Evolutionary conservation across 1,140 invertebrate species (phyloP).

Genomic region (Heliconius himera): DNA sequence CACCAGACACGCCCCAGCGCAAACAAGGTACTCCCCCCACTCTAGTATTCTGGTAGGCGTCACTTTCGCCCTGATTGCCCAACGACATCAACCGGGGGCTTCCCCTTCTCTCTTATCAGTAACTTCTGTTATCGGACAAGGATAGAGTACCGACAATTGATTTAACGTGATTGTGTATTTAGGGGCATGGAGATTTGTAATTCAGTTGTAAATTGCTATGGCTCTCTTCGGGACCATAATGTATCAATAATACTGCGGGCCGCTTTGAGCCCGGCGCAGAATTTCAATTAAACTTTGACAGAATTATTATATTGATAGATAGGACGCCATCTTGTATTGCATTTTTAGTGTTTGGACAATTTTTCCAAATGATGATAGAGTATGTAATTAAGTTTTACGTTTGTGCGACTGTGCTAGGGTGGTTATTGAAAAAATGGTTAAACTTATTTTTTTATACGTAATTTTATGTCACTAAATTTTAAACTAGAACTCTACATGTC

Average conservation of each 20-base stretch:
- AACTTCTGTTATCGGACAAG: slow-evolving; percentile 29
- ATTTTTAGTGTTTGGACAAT: slow-evolving; percentile 20
- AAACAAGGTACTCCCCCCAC: slow-evolving; percentile 69
- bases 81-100: slow-evolving; percentile 41
- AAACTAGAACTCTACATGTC: background rate
- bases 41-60: slow-evolving; percentile 58
- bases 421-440: background rate
- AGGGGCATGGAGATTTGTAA: slow-evolving; percentile 76
- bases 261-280: slow-evolving; percentile 64
- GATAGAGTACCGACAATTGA: slow-evolving; percentile 61
- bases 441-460: background rate
- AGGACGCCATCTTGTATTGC: slow-evolving; percentile 56
- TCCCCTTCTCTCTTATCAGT: slow-evolving; percentile 32
- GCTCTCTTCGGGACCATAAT: slow-evolving; percentile 72
- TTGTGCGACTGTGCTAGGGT: background rate
- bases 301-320: slow-evolving; percentile 79
- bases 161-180: slow-evolving; percentile 77
- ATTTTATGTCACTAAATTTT: background rate
- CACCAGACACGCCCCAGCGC: slow-evolving; percentile 64
- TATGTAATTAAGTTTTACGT: slow-evolving; percentile 50
- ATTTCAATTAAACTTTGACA: slow-evolving; percentile 80
- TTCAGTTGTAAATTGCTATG: slow-evolving; percentile 77
- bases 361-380: slow-evolving; percentile 34
- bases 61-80: slow-evolving; percentile 51
- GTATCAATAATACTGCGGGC: slow-evolving; percentile 73